Base-by-base conservation (phyloP, 2,888 invertebrate species). In the Mesoligia furuncula region DNA sequence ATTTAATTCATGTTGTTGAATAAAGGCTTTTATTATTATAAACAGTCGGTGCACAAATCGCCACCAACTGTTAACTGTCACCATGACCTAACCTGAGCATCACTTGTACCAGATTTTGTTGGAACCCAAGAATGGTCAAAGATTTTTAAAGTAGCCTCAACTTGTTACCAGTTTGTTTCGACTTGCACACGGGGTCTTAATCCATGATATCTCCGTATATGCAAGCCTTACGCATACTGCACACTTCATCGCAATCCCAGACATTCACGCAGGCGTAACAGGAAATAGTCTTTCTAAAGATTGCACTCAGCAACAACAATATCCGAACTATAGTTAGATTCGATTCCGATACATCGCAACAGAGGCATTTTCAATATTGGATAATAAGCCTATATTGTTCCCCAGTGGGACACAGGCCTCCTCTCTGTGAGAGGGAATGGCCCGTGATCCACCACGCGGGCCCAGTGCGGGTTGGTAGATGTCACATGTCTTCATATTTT, bases 261-360 rank as follows among this genome's bases (percentile, higher is more conserved):
- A 27, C 8, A 51, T 24, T 17, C 36, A 45, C 27, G 17, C 42
- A n/a, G 48, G 24, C 42, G 5, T 59, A 42, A 20, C 51, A 70
- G 70, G 70, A 84, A 79, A 70, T 51, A 69, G 17, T 42, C 15
- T 61, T 65, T 42, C 51, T 57, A n/a, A 54, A 62, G 39, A 67
- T 27, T 75, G 51, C 36, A 75, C 6, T 76, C 62, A 31, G 62
- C 39, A 73, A 65, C n/a, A 71, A 74, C 24, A 73, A 59, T 59
- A 51, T 51, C 17, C 31, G 27, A 48, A 36, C 13, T 59, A 70
- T 48, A 42, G 45, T 77, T 51, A 39, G n/a, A 68, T 67, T 31
- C 3, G 73, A 70, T 77, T 66, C 77, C 72, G 20, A 59, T 68
- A 59, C 3, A n/a, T 66, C 1, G 9, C 59, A 20, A 24, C 64